Conservation (phyloP, 2,797 vertebrate species). For the Mergus octosetaceus region DNA sequence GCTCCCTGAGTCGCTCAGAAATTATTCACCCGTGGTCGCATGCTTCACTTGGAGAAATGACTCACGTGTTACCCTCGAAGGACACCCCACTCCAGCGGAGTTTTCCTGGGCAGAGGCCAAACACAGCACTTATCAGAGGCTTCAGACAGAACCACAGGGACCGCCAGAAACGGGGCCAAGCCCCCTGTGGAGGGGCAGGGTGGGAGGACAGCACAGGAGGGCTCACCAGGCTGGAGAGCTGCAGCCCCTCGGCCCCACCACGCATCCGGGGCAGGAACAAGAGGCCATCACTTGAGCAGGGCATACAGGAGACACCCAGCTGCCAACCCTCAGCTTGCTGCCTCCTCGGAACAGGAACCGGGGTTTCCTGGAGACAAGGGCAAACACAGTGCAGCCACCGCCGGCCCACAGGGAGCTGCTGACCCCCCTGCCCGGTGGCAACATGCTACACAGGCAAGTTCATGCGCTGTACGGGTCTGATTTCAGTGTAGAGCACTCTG, state of each 20-base stretch:
- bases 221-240: no score
- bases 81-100: accelerated
- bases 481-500: not conserved
- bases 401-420: not conserved
- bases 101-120: not conserved
- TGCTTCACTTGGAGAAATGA: not conserved
- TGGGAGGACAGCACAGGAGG: not conserved
- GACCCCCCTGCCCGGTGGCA: not conserved
- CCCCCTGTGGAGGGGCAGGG: no score
- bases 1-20: not conserved
- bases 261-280: not conserved
- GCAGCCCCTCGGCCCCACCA: not conserved
- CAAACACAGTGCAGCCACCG: conserved; percentile 64
- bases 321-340: not conserved
- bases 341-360: conserved; percentile 34
- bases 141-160: not conserved
- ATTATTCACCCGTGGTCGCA: not conserved
- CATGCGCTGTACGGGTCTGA: not conserved
- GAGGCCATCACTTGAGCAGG: accelerated
- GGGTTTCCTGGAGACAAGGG: conserved; percentile 76
- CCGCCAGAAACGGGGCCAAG: not conserved
- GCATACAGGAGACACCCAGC: not conserved
- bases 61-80: not conserved
- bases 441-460: conserved; percentile 62
- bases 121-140: not conserved